Evolutionary conservation across 2,888 invertebrate genomes (phyloP), one percentile per base, ranked within the genome.

Genomic region (Lamproptera curius): DNA sequence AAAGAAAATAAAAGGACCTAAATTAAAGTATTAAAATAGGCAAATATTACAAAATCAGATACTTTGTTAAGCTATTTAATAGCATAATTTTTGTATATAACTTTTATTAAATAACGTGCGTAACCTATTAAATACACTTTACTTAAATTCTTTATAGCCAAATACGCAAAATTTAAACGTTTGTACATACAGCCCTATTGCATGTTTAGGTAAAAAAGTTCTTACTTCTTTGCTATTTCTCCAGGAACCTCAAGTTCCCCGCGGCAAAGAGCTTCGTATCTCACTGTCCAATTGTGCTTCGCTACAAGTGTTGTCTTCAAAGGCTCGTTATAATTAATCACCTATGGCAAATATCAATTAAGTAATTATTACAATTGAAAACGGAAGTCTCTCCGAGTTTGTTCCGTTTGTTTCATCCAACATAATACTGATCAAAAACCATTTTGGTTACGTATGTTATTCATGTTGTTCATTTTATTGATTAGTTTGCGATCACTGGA

Each of bases 261-360:
- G 13, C 96, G 91, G 62, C 96, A 96, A 1, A 95, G 81, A 73
- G 92, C 90, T 73, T 96, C 95, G 68, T 96, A 96, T 20, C 4
- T 20, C n/a, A n/a, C n/a, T n/a, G n/a, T n/a, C n/a, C n/a, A n/a
- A n/a, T n/a, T n/a, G n/a, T n/a, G n/a, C n/a, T n/a, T n/a, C n/a
- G n/a, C n/a, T n/a, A n/a, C n/a, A n/a, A n/a, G n/a, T n/a, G n/a
- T n/a, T n/a, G n/a, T n/a, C n/a, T n/a, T n/a, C n/a, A n/a, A n/a
- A n/a, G n/a, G n/a, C n/a, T n/a, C n/a, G n/a, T n/a, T n/a, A n/a
- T n/a, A n/a, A n/a, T n/a, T n/a, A n/a, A n/a, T n/a, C n/a, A n/a
- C n/a, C n/a, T n/a, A n/a, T n/a, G n/a, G n/a, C n/a, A n/a, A n/a
- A n/a, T n/a, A n/a, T n/a, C n/a, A n/a, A n/a, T n/a, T n/a, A n/a